Evolutionary conservation across 2,797 vertebrate species (phyloP), one percentile per base, ranked within the genome.

Genomic region (Amblyraja radiata): DNA sequence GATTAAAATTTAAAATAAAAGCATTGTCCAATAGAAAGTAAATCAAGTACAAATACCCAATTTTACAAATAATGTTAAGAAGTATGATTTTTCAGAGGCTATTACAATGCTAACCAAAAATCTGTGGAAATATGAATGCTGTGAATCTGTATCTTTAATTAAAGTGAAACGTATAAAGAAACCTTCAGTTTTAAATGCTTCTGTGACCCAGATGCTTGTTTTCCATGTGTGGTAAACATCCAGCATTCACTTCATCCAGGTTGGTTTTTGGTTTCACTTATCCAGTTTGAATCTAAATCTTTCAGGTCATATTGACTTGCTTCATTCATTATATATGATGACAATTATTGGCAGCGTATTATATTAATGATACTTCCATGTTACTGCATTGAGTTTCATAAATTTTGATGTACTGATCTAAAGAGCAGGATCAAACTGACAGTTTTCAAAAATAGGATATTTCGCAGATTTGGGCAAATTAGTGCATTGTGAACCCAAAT

Each of bases 261-360:
- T 88, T 88, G 16, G 61, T 65, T 0, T 88, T 88, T 88, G 16
- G 84, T 88, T 88, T 88, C 61, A 68, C 14, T 32, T 65, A 21
- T 88, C 7, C 84, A n/a, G 18, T 88, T 88, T 88, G n/a, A n/a
- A 88, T 68, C 84, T 65, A 18, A 65, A 63, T 0, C 16, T 36
- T 68, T 88, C 61, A 88, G 84, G 84, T 88, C 84, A 8, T 23
- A 68, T 68, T 88, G 61, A 88, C 61, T 63, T 68, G 63, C 36
- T 84, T 84, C 61, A 68, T 88, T 88, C 16, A 21, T 65, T 65
- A 28, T 86, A 65, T 63, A 28, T 88, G 84, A 88, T 68, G 84
- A 68, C 36, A 86, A 61, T 61, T n/a, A 88, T 39, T 68, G 63
- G 11, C 3, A 68, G n/a, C 9, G 16, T n/a, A 63, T 32, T 86